Base-by-base conservation (phyloP, 2,888 invertebrate species). In the Mycalesis mineus region DNA sequence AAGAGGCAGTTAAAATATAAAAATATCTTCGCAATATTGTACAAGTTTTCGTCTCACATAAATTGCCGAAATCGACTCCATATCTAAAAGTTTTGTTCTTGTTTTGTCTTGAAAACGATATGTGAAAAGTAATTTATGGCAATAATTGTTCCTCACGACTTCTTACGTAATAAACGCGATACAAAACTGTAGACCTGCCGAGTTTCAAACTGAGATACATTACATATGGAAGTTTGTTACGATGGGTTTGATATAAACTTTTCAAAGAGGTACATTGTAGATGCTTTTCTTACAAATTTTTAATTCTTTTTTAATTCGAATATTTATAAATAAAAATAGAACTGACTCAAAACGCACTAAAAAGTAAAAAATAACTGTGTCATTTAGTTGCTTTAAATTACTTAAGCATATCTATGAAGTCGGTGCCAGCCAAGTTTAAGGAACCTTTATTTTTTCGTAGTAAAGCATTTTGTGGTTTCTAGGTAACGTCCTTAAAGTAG, bases 61-160 rank as follows among this genome's bases (percentile, higher is more conserved):
- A 44, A 44, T 44, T 44, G 11, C 31, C 45, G 15, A 47, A 31
- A 45, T 31, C 42, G 17, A 40, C 33, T 41, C 33, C 52, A 33
- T 17, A 36, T 17, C 17, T 17, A 17, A 17, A 42, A 51, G 29
- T 60, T 51, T 57, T 29, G 17, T 54, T 51, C 57, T 53, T 55
- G 52, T 52, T 42, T 42, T 57, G 51, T 60, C 57, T 51, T 17
- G 45, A 36, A 47, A 57, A 57, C 54, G 40, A 60, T 57, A 60
- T 57, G 60, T 54, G 40, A 31, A 17, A 33, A 54, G 45, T 60
- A 55, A 57, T 60, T 60, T 57, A 57, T 42, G 42, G 15, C 31
- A 41, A 42, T 54, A 51, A 57, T 44, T 54, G 51, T 52, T 47
- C 29, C 49, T 17, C 2, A 33, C 13, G 29, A 61, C 36, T 58